Evolutionary conservation across 2,888 invertebrate species (phyloP).

Genomic region (Drosophila basisetae): DNA sequence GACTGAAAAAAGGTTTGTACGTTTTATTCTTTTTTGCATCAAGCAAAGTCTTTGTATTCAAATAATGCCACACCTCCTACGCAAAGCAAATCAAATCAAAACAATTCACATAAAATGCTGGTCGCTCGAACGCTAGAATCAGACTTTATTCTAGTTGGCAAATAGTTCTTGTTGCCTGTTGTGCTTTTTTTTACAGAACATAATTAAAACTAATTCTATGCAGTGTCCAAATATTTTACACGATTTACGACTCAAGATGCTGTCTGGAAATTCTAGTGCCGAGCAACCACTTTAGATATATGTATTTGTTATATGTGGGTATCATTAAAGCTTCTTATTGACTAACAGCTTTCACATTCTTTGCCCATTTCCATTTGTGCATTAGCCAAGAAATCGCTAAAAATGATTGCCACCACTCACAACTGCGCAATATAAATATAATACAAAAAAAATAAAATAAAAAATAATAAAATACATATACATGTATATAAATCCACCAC

Average conservation of each 20-base stretch:
- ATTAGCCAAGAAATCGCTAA: conserved; percentile 51
- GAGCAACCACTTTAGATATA: conserved; percentile 10
- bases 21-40: not conserved
- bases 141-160: not conserved
- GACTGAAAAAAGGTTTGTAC: conserved; percentile 44
- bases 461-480: conserved; percentile 29
- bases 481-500: conserved; percentile 37
- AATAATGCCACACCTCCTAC: conserved; percentile 31
- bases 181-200: not conserved
- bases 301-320: conserved; percentile 11
- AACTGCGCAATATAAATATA: conserved; percentile 41
- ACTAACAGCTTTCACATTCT: conserved; percentile 78
- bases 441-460: not conserved
- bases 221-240: not conserved
- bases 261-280: not conserved
- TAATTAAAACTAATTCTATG: not conserved
- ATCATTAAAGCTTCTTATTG: conserved; percentile 36
- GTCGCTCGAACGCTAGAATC: not conserved
- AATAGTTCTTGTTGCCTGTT: not conserved
- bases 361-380: conserved; percentile 53
- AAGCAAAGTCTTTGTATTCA: conserved; percentile 28
- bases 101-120: conserved; percentile 2
- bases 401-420: conserved; percentile 56
- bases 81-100: not conserved
- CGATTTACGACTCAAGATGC: not conserved